Evolutionary conservation across 2,888 invertebrate genomes (phyloP), one percentile per base, ranked within the genome.

Genomic region (Rugalucina vietnamica): DNA sequence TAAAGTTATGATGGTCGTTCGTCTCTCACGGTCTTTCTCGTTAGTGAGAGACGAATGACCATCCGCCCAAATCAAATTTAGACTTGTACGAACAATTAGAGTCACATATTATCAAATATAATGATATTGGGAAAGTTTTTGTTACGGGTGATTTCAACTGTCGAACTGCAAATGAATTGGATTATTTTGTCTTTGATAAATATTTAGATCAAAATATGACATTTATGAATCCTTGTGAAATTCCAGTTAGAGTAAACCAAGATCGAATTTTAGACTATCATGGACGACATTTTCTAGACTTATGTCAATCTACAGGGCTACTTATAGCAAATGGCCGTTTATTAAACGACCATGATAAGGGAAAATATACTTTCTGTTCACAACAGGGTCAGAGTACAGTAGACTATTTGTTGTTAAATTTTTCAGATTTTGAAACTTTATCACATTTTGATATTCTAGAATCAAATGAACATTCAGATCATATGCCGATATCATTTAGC

Each of bases 111-210:
- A 43, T 43, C 27, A 72, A 72, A 43, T 72, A 72, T 43, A 43
- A 21, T n/a, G n/a, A 24, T 12, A 8, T 27, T 24, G 72, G 72
- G 36, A n/a, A 43, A 72, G 43, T 72, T n/a, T 29, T 27, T 72
- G 72, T 72, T 24, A 43, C 72, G 43, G 39, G 72, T 72, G 72
- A 72, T 43, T 72, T 72, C n/a, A 72, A 72, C 29, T 24, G 39
- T 43, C 39, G 72, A 1, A 39, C 72, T 29, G 37, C 72, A 14
- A 43, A 72, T 43, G 10, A 27, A 18, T 34, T 43, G 1, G 43
- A 72, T 27, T 34, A 43, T n/a, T 39, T 72, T 43, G 36, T 43
- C 43, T 39, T 43, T 72, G 72, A 72, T 43, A 72, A 43, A 43
- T 72, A 72, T 21, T n/a, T 54, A 12, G 54, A 54, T 21, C 21